These are phyloP conservation scores for Arbacia lixula DNA, from an alignment of 53 echinoderm and acorn worm species.

Conservation along the genomic window DNA sequence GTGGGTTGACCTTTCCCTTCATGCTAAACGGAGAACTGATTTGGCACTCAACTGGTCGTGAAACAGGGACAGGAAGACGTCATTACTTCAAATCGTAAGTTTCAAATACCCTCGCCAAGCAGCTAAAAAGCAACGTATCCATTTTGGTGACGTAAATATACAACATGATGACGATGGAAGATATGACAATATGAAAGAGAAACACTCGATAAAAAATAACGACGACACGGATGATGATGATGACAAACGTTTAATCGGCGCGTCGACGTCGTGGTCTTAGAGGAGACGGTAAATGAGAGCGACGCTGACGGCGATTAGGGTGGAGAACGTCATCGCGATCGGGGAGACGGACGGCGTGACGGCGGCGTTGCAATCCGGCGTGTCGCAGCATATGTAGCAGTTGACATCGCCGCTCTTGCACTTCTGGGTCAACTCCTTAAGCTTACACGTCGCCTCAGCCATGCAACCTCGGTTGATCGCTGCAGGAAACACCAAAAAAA, in stretches of 20 bases:
- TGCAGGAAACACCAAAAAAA: neutral
- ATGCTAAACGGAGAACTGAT: too few relatives aligned
- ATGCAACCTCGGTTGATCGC: conserved; percentile 58
- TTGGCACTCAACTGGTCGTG: too few relatives aligned
- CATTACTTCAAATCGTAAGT: too few relatives aligned
- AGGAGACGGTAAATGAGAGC: neutral
- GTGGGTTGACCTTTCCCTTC: too few relatives aligned
- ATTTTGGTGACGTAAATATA: too few relatives aligned
- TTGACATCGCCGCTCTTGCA: conserved; percentile 21
- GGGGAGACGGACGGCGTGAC: conserved; percentile 28
- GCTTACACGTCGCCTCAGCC: neutral
- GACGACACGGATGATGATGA: neutral
- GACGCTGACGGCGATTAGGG: neutral
- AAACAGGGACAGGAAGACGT: too few relatives aligned
- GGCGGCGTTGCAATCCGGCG: conserved; percentile 58
- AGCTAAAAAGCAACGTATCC: too few relatives aligned
- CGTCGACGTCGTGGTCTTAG: too few relatives aligned
- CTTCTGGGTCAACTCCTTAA: conserved; percentile 22
- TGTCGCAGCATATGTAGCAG: conserved; percentile 56
- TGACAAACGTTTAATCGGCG: too few relatives aligned
- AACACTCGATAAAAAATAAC: neutral
- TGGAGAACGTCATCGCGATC: conserved; percentile 3
- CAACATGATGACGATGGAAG: neutral
- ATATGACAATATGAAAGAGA: neutral
- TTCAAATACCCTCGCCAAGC: too few relatives aligned